Percentiles rank a stretch among this genome's conserved stretches.
phyloP scores from a whole-genome alignment of 2,888 invertebrate species.

The Athripsodes cinereus region DNA sequence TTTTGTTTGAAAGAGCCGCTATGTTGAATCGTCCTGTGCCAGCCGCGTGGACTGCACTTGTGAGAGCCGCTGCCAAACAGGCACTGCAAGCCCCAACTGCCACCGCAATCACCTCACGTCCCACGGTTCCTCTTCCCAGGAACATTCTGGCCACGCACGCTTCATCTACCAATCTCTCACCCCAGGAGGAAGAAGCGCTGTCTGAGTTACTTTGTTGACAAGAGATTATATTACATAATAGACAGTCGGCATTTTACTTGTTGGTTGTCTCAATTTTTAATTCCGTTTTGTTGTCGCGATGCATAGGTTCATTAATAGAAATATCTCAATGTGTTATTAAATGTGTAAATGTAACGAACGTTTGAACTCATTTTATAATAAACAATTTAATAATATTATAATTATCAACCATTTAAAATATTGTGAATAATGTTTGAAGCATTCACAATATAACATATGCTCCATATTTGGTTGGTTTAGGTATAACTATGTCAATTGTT shows the following conservation, averaged over 20 bases:
- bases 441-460: too few species aligned
- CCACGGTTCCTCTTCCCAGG: not conserved
- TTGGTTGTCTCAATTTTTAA: not conserved
- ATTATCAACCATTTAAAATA: too few species aligned
- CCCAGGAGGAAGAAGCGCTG: slow-evolving; percentile 13
- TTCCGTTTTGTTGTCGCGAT: too few species aligned
- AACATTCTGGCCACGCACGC: slow-evolving; percentile 9
- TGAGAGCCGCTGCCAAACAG: slow-evolving; percentile 14
- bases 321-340: too few species aligned
- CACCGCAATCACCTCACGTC: not conserved
- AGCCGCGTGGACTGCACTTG: slow-evolving; percentile 24
- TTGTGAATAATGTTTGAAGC: too few species aligned
- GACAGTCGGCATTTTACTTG: not conserved
- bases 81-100: slow-evolving; percentile 7
- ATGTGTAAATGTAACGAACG: too few species aligned
- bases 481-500: too few species aligned
- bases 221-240: not conserved
- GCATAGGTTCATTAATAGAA: too few species aligned
- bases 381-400: too few species aligned
- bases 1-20: slow-evolving; percentile 47
- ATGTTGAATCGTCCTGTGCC: slow-evolving; percentile 37
- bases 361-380: too few species aligned
- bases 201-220: slow-evolving; percentile 14
- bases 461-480: too few species aligned
- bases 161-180: slow-evolving; percentile 1